Evolutionary conservation across 2,888 invertebrate genomes (phyloP).

Genomic region (Thera britannica): DNA sequence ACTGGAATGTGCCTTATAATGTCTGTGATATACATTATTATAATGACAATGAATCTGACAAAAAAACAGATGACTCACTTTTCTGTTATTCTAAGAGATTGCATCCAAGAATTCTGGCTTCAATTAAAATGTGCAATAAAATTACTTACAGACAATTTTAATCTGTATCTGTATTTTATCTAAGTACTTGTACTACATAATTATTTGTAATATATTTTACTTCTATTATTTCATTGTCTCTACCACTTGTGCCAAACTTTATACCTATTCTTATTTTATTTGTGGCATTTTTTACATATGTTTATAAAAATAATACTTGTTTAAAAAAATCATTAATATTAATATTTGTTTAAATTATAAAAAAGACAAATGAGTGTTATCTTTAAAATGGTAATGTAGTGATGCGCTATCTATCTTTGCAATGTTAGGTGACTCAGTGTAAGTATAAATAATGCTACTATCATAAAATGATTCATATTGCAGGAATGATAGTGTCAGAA

Average conservation of each 20-base stretch:
- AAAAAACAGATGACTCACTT: slow-evolving; percentile 15
- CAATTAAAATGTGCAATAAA: slow-evolving; percentile 15
- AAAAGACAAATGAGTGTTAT: too few relatives aligned
- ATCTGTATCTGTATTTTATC: slow-evolving; percentile 1
- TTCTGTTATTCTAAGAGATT: slow-evolving; percentile 17
- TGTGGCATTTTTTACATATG: background rate
- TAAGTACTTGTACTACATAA: background rate
- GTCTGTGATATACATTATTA: slow-evolving; percentile 35
- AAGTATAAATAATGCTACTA: slow-evolving; percentile 31
- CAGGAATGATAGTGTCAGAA: slow-evolving; percentile 27
- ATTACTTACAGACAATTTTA: slow-evolving; percentile 16
- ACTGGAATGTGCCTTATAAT: slow-evolving; percentile 42
- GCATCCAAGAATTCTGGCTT: slow-evolving; percentile 14
- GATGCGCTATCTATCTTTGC: background rate
- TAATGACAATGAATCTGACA: slow-evolving; percentile 41
- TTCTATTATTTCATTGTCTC: slow-evolving; percentile 21
- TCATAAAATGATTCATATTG: slow-evolving; percentile 41
- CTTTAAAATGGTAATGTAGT: too few relatives aligned
- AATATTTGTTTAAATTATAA: too few relatives aligned
- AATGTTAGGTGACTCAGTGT: slow-evolving; percentile 34
- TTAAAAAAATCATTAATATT: too few relatives aligned
- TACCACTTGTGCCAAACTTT: slow-evolving; percentile 54
- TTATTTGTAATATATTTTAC: slow-evolving; percentile 25
- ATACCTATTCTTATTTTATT: slow-evolving; percentile 33
- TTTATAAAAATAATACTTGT: background rate